Conservation (phyloP, 1,140 invertebrate species). For the Tetramorium parvispinum region DNA sequence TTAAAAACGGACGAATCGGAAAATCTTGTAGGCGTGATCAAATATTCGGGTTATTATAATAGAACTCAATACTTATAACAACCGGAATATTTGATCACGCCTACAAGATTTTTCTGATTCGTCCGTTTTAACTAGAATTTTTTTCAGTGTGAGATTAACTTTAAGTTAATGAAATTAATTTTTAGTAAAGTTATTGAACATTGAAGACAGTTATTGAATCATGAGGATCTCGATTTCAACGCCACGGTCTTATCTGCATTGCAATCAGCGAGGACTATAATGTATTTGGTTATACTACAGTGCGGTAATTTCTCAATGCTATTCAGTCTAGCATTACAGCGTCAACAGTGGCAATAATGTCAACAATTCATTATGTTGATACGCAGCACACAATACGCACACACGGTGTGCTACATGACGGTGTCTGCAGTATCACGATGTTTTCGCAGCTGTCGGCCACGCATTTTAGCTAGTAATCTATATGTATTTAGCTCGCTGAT, state of each 20-base stretch:
- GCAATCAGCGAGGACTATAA: neutral
- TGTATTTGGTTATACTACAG: neutral
- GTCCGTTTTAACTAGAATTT: too few relatives aligned
- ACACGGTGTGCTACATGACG: neutral
- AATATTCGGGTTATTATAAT: too few relatives aligned
- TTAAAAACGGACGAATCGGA: too few relatives aligned
- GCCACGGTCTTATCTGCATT: neutral
- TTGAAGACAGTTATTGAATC: too few relatives aligned
- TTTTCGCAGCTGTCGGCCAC: constrained; percentile 9
- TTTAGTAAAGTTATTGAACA: too few relatives aligned
- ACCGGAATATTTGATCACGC: too few relatives aligned
- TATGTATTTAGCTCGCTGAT: constrained; percentile 16
- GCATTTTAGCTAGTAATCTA: constrained; percentile 4
- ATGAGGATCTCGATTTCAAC: neutral
- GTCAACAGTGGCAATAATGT: constrained; percentile 25
- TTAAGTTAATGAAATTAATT: too few relatives aligned
- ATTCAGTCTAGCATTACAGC: neutral
- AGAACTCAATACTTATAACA: too few relatives aligned
- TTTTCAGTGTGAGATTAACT: too few relatives aligned
- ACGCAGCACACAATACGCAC: too few relatives aligned
- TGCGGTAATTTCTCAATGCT: constrained; percentile 1
- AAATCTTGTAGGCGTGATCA: too few relatives aligned
- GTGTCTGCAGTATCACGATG: neutral
- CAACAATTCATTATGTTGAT: constrained; percentile 31
- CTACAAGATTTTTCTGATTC: too few relatives aligned